A percentile compares a stretch with the other conserved stretches of the same genome.
Evolutionary conservation across 2,797 vertebrate genomes (phyloP).

Genomic region (Enteromius treurensis): DNA sequence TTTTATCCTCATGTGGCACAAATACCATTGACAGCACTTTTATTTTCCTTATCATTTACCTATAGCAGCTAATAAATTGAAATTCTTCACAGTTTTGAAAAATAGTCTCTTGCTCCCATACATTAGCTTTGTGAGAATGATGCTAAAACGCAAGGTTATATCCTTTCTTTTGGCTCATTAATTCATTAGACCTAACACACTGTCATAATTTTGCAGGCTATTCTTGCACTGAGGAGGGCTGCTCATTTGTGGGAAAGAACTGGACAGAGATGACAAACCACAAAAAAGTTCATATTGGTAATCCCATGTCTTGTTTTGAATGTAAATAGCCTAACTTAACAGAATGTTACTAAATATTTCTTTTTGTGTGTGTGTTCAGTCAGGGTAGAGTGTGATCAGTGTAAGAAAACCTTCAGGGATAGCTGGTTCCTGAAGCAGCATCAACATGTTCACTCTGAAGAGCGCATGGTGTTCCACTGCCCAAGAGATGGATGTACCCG

Average conservation of each 20-base stretch:
- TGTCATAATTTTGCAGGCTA: conserved; percentile 77
- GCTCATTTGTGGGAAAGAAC: conserved; percentile 84
- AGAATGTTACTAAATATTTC: background rate
- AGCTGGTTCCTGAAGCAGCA: conserved; percentile 86
- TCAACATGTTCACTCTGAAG: conserved; percentile 77
- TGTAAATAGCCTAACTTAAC: background rate
- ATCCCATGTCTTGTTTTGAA: background rate
- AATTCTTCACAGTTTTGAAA: background rate
- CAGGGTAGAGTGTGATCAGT: conserved; percentile 77
- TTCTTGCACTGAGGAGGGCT: conserved; percentile 81
- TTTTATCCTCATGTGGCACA: background rate
- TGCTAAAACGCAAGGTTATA: background rate
- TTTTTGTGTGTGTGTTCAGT: conserved; percentile 44
- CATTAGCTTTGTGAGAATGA: background rate
- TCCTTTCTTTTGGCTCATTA: background rate
- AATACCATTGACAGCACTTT: background rate
- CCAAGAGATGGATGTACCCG: conserved; percentile 83
- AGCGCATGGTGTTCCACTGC: conserved; percentile 78
- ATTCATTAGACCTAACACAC: background rate
- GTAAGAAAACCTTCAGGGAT: conserved; percentile 81
- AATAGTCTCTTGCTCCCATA: background rate
- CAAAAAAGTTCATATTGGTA: conserved; percentile 71
- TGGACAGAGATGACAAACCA: conserved; percentile 91
- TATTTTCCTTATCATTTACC: background rate
- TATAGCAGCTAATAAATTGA: background rate